Conservation (phyloP, 2,888 invertebrate species). For the Papilio gigon region DNA sequence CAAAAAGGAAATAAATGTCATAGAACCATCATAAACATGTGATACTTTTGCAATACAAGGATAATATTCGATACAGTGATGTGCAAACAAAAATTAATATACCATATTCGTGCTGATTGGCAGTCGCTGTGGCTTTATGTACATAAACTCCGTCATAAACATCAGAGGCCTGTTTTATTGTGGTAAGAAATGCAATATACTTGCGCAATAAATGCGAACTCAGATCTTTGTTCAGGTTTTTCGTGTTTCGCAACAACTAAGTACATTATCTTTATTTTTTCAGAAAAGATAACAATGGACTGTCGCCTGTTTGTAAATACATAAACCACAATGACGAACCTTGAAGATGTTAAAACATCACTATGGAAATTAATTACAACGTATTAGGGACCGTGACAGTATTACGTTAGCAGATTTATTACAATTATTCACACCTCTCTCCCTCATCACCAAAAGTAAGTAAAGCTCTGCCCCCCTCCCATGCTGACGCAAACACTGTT, state of each 20-base stretch:
- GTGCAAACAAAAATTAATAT: conserved; percentile 38
- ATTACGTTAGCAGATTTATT: too few species aligned
- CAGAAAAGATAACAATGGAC: neutral
- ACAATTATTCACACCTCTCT: too few species aligned
- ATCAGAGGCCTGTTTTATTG: conserved; percentile 36
- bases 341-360: too few species aligned
- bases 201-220: conserved; percentile 33
- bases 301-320: neutral
- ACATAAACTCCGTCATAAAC: conserved; percentile 35
- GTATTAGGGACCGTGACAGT: too few species aligned
- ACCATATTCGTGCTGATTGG: conserved; percentile 35
- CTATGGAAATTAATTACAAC: neutral
- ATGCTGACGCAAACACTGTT: too few species aligned
- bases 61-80: conserved; percentile 32
- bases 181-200: conserved; percentile 39
- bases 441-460: too few species aligned
- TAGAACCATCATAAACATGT: neutral
- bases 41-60: conserved; percentile 20
- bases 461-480: too few species aligned
- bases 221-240: conserved; percentile 34
- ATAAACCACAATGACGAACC: too few species aligned
- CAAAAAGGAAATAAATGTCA: neutral
- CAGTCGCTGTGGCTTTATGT: conserved; percentile 26
- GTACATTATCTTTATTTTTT: neutral
- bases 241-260: conserved; percentile 31